Conservation (phyloP, 2,888 invertebrate species). For the Phaedon cochleariae region DNA sequence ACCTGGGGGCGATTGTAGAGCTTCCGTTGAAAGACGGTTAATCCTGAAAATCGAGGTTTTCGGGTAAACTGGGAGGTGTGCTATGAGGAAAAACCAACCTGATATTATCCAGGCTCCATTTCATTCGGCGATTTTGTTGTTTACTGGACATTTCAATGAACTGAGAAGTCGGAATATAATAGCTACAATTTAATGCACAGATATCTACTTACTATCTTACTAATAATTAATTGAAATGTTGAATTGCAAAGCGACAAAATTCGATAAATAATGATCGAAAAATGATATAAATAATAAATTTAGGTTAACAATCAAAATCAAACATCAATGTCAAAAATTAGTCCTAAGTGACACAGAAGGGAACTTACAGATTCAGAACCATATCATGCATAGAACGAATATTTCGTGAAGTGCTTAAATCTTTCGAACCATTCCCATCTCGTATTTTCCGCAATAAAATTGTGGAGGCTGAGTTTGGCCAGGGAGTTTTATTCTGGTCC, state of each 20-base stretch:
- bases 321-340: neutral
- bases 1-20: constrained; percentile 82
- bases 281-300: constrained; percentile 29
- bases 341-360: neutral
- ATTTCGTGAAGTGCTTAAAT: no score
- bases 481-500: no score
- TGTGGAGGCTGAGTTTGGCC: no score
- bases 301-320: constrained; percentile 18
- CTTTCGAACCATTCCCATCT: no score
- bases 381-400: no score
- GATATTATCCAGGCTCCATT: constrained; percentile 58
- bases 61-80: neutral
- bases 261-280: neutral
- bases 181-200: no score
- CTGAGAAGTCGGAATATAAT: neutral
- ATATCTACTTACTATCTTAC: no score
- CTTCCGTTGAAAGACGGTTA: constrained; percentile 43
- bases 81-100: constrained; percentile 47
- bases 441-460: no score
- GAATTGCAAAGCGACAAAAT: no score
- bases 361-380: no score
- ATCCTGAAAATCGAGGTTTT: constrained; percentile 40
- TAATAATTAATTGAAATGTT: no score
- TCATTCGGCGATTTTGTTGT: constrained; percentile 50
- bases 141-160: constrained; percentile 40